Conservation (phyloP, 2,888 invertebrate genomes). For the Globia sparganii region DNA sequence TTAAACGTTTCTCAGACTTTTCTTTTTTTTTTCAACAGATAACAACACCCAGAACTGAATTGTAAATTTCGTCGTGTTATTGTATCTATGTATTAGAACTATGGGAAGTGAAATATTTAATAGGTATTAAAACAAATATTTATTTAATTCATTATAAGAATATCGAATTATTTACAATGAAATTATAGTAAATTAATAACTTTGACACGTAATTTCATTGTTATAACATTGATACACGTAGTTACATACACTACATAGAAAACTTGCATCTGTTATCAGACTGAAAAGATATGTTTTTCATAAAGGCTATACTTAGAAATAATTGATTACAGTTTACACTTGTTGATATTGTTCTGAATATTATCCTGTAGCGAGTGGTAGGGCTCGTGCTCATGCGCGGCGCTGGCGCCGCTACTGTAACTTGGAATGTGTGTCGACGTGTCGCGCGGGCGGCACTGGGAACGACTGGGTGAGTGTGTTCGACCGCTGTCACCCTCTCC, state of each 20-base stretch:
- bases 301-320: constrained; percentile 88
- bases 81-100: constrained; percentile 37
- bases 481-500: constrained; percentile 49
- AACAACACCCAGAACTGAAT: constrained; percentile 69
- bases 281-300: constrained; percentile 88
- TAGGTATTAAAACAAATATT: constrained; percentile 89
- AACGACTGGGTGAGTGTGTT: constrained; percentile 42
- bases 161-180: constrained; percentile 90
- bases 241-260: constrained; percentile 89
- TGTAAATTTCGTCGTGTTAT: constrained; percentile 61
- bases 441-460: constrained; percentile 66
- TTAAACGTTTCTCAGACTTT: constrained; percentile 46
- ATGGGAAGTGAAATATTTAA: constrained; percentile 71
- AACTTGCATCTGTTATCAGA: constrained; percentile 89
- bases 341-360: constrained; percentile 86
- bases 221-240: constrained; percentile 87
- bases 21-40: constrained; percentile 71
- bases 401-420: constrained; percentile 70
- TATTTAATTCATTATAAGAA: constrained; percentile 89
- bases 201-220: constrained; percentile 88
- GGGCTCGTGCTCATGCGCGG: constrained; percentile 47
- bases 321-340: constrained; percentile 83
- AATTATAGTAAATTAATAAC: constrained; percentile 86
- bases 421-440: constrained; percentile 88
- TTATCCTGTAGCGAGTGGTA: constrained; percentile 77